Evolutionary conservation across 2,797 vertebrate species (phyloP).

Genomic region (Allenopithecus nigroviridis): DNA sequence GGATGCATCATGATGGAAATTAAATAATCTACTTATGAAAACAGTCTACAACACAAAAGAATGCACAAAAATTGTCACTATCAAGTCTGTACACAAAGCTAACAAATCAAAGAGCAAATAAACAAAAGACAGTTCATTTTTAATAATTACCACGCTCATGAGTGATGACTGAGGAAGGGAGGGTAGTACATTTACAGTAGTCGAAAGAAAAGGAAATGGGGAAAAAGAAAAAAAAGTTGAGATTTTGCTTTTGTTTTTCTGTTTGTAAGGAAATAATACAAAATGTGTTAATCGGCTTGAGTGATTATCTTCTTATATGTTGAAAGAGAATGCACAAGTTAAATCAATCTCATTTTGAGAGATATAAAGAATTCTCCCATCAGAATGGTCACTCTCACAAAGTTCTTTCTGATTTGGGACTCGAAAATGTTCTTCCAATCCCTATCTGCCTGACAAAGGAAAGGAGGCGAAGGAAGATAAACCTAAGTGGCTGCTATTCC

Average conservation of each 20-base stretch:
- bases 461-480: neutral
- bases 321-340: conserved; percentile 60
- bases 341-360: conserved; percentile 43
- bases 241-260: conserved; percentile 81
- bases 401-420: conserved; percentile 32
- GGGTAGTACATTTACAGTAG: conserved; percentile 87
- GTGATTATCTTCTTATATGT: conserved; percentile 52
- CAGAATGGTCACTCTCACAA: neutral
- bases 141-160: conserved; percentile 98
- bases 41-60: conserved; percentile 66
- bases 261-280: conserved; percentile 82
- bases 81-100: conserved; percentile 90
- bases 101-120: conserved; percentile 87
- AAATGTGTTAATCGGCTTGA: conserved; percentile 67
- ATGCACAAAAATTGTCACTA: conserved; percentile 68
- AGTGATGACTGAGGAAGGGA: conserved; percentile 95
- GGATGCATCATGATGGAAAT: conserved; percentile 51
- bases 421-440: neutral
- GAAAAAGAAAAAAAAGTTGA: conserved; percentile 79
- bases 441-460: neutral
- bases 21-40: conserved; percentile 51
- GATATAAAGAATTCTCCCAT: neutral
- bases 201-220: conserved; percentile 85
- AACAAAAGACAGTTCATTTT: conserved; percentile 79
- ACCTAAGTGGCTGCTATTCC: neutral